A percentile compares a stretch with the other conserved stretches of the same genome.
Evolutionary conservation across 2,888 invertebrate species (phyloP).

Genomic region (Dermolepida albohirtum): DNA sequence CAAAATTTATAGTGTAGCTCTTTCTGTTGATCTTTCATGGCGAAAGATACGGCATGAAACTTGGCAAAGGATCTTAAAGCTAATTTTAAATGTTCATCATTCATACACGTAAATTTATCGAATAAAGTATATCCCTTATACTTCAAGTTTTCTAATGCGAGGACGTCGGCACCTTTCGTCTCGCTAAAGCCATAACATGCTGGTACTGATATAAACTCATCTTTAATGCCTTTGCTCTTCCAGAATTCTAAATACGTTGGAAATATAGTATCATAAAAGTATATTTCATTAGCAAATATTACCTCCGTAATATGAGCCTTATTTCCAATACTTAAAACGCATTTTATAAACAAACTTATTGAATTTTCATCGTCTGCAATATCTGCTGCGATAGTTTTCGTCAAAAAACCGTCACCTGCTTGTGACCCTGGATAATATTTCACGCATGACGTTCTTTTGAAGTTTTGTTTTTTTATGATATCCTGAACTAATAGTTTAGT

Average conservation of each 20-base stretch:
- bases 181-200: slow-evolving; percentile 42
- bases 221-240: slow-evolving; percentile 12
- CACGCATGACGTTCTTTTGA: not conserved
- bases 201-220: slow-evolving; percentile 31
- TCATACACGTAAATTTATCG: slow-evolving; percentile 53
- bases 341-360: slow-evolving; percentile 37
- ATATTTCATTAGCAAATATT: slow-evolving; percentile 21
- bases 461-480: not conserved
- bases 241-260: slow-evolving; percentile 31
- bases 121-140: slow-evolving; percentile 51
- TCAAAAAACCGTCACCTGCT: slow-evolving; percentile 34
- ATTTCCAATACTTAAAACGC: not conserved
- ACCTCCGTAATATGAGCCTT: not conserved
- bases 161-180: slow-evolving; percentile 42
- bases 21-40: slow-evolving; percentile 53
- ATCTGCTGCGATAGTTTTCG: slow-evolving; percentile 26
- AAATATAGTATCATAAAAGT: slow-evolving; percentile 31
- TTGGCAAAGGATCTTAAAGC: slow-evolving; percentile 56
- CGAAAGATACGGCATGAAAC: slow-evolving; percentile 57
- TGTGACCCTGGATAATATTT: slow-evolving; percentile 20
- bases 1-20: slow-evolving; percentile 38
- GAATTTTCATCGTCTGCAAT: slow-evolving; percentile 3
- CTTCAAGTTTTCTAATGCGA: slow-evolving; percentile 55
- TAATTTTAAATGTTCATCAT: slow-evolving; percentile 53
- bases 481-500: not conserved